Conservation (phyloP, 2,888 invertebrate genomes). For the Acanthococcus lagerstroemiae region DNA sequence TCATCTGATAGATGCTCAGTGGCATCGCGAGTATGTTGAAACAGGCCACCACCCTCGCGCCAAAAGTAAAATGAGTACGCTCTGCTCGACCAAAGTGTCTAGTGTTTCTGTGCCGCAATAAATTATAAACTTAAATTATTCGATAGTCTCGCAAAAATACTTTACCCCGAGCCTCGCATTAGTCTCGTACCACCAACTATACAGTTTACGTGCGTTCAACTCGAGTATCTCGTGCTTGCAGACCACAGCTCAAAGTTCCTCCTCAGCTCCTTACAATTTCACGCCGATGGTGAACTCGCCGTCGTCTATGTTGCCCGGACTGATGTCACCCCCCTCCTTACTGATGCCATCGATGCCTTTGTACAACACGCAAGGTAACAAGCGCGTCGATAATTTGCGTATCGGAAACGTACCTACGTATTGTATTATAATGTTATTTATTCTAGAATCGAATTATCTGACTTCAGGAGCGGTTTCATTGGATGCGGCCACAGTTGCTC, state of each 20-base stretch:
- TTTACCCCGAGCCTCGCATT: no score
- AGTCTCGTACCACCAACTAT: background rate
- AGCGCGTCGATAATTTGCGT: no score
- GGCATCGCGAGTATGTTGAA: no score
- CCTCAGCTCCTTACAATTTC: slow-evolving; percentile 16
- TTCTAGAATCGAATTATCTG: slow-evolving; percentile 41
- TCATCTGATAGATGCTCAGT: no score
- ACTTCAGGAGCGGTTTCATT: slow-evolving; percentile 39
- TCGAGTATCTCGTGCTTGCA: background rate
- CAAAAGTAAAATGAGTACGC: no score
- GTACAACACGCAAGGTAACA: slow-evolving; percentile 37
- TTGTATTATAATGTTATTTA: slow-evolving; percentile 39
- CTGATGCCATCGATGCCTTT: slow-evolving; percentile 41
- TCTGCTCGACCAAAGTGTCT: no score
- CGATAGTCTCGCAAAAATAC: no score
- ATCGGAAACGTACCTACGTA: background rate
- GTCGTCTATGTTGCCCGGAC: slow-evolving; percentile 39
- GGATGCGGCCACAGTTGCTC: slow-evolving; percentile 43
- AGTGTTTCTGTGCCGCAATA: no score
- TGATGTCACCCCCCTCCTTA: slow-evolving; percentile 41
- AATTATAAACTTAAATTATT: no score
- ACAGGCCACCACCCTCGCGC: no score
- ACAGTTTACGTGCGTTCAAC: background rate
- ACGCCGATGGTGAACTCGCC: slow-evolving; percentile 39
- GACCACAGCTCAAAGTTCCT: slow-evolving; percentile 19